Conservation (phyloP, 1,140 invertebrate species). For the Zaprionus capensis region DNA sequence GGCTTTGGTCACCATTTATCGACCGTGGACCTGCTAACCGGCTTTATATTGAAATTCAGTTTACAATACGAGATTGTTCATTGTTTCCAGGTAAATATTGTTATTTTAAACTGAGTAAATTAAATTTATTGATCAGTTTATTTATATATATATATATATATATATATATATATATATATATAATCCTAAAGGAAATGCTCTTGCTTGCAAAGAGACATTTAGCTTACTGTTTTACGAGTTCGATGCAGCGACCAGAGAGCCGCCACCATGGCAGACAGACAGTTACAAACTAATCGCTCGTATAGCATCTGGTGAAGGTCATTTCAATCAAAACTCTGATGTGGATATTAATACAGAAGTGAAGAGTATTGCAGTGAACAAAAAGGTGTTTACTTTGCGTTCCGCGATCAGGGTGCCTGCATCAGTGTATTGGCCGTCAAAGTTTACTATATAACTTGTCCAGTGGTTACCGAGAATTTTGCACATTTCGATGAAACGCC, state of each 20-base stretch:
- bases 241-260: slow-evolving; percentile 95
- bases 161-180: neutral
- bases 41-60: slow-evolving; percentile 98
- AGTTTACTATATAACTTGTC: slow-evolving; percentile 98
- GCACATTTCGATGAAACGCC: slow-evolving; percentile 96
- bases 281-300: slow-evolving; percentile 94
- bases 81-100: slow-evolving; percentile 90
- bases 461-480: slow-evolving; percentile 95
- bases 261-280: slow-evolving; percentile 96
- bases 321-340: slow-evolving; percentile 96
- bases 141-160: neutral
- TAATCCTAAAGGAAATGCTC: slow-evolving; percentile 88
- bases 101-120: too few species aligned
- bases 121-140: slow-evolving; percentile 1
- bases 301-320: slow-evolving; percentile 96
- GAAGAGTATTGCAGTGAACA: slow-evolving; percentile 96
- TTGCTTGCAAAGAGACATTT: slow-evolving; percentile 98
- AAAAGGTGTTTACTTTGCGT: slow-evolving; percentile 99
- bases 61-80: slow-evolving; percentile 97
- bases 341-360: slow-evolving; percentile 96
- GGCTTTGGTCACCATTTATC: slow-evolving; percentile 99
- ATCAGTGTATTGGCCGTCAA: slow-evolving; percentile 97
- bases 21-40: slow-evolving; percentile 96
- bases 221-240: slow-evolving; percentile 98
- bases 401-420: slow-evolving; percentile 98